Evolutionary conservation across 2,888 invertebrate species (phyloP).

Genomic region (Emesis russula): DNA sequence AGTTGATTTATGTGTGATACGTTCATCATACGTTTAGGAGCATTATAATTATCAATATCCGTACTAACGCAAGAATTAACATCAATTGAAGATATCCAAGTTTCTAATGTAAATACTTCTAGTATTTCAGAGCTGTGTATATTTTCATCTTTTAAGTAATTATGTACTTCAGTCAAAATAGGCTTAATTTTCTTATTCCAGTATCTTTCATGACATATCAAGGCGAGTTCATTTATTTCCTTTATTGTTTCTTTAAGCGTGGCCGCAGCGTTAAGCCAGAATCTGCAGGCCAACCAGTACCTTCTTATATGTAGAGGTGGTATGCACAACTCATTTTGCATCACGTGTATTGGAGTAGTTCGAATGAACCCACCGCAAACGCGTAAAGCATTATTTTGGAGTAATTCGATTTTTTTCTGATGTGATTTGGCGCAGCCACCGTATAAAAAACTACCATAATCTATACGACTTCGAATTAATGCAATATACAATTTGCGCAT

Average conservation of each 20-base stretch:
- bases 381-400: conserved; percentile 57
- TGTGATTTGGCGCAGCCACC: conserved; percentile 36
- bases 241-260: neutral
- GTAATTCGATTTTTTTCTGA: conserved; percentile 71
- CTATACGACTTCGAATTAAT: conserved; percentile 33
- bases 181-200: neutral
- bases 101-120: neutral
- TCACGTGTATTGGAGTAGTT: conserved; percentile 32
- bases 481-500: conserved; percentile 34
- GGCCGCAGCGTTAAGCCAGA: neutral
- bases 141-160: neutral
- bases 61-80: neutral
- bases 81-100: neutral
- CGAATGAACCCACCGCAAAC: conserved; percentile 18
- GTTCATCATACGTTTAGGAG: neutral
- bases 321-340: conserved; percentile 28
- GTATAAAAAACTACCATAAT: conserved; percentile 40
- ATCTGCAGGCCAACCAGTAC: neutral
- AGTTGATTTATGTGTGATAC: neutral
- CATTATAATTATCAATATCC: neutral
- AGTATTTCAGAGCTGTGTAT: neutral
- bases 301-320: conserved; percentile 32
- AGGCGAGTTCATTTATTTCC: neutral
- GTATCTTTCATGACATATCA: neutral
- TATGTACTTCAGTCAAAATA: conserved; percentile 26